Base-by-base conservation (phyloP, 2,888 invertebrate genomes). In the Ophonus ardosiacus region DNA sequence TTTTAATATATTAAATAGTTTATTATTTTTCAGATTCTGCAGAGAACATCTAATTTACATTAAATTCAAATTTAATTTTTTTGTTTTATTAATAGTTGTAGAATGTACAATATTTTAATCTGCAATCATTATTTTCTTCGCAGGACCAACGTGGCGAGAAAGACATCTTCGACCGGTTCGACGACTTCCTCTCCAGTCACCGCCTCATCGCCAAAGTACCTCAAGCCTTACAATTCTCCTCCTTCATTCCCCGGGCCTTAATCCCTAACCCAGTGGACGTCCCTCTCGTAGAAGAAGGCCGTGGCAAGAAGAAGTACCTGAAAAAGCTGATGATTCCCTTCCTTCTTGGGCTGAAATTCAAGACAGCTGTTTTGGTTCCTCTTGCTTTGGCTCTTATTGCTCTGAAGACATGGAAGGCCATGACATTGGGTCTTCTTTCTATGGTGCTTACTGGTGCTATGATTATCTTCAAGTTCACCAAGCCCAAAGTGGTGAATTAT, bases 361-460 rank as follows among this genome's bases (percentile, higher is more conserved):
- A 97, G 91, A 95, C 97, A 78, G 96, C 96, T 18, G 96, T 97
- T 40, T 91, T 97, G 88, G 96, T 97, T 61, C 97, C 97, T 0
- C 91, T 97, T 86, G 96, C 96, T 13, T 92, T 97, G 85, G 96
- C 96, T 51, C 92, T 97, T 85, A 97, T 97, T 89, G 97, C 97
- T 0, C 92, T 97, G 84, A 97, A 97, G 91, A 97, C 97, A 15
- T 97, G 97, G 97, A 97, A 97, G 91, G 97, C 97, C 61, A 92
- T 97, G 88, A 97, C 97, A 7, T 93, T 97, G 87, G 97, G 97
- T 86, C 94, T 97, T 4, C 93, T 97, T 86, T 97, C 97, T 1
- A 92, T 97, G 89, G 97, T 97, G 24, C 92, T 97, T 68, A 96
- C 97, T 87, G 97, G 96, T 87, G 97, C 97, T 85, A 93, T 97